Evolutionary conservation across 2,888 invertebrate genomes (phyloP), one percentile per base, ranked within the genome.

Genomic region (Periphyllus acericola): DNA sequence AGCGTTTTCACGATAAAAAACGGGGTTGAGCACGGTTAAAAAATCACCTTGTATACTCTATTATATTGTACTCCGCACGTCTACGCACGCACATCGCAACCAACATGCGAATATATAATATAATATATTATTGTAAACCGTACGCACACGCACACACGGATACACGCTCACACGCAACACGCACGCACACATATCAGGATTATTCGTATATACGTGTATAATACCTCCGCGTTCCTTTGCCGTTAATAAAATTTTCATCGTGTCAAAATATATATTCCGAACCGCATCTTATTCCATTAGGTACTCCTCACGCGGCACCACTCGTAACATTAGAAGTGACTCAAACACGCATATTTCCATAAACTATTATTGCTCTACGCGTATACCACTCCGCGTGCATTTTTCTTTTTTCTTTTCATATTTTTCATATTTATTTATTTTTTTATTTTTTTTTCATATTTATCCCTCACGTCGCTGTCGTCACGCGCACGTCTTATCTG

Each of bases 231-330:
- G 74, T 36, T 74, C 25, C 19, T 36, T 74, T 36, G 25, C 25
- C 74, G 74, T 74, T 74, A 25, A 74, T 74, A 74, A 74, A 25
- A 74, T 40, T 36, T 74, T 36, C 74, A 25, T 36, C 74, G 36
- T 40, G 74, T 74, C 74, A 74, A 36, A 74, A 36, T 74, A 36
- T 34, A 60, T 72, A 32, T 74, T 71, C 36, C 36, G 6, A 74
- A 40, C 25, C 74, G 21, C 36, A 25, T 74, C 36, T 21, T 40
- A 40, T 74, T 74, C 74, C 74, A 74, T 74, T 74, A 74, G 40
- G 25, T 2, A 2, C 8, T 14, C 14, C 46, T 74, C 11, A 9
- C 74, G 36, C 46, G 14, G 14, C 74, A 74, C 74, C 74, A 74
- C 74, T 40, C 36, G 36, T 36, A 21, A 36, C 74, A 36, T 74